phyloP scores from a whole-genome alignment of 2,888 invertebrate species.

The Petrolisthes manimaculis region DNA sequence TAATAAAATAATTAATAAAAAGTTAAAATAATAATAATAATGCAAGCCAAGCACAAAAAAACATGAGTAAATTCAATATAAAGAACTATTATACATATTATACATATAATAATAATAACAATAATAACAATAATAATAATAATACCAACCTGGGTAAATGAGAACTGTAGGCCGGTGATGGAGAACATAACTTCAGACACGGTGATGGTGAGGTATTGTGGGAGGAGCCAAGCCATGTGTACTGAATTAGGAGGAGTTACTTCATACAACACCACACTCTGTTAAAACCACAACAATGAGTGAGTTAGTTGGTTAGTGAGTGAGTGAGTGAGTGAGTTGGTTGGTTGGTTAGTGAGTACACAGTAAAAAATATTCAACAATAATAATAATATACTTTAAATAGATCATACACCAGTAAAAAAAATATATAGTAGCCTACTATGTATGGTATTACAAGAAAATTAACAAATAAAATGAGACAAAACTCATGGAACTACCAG shows the following conservation, averaged over 20 bases:
- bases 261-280: conserved; percentile 71
- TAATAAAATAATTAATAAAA: too few relatives aligned
- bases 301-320: too few relatives aligned
- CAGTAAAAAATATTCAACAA: neutral
- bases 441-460: too few relatives aligned
- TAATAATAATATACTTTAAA: too few relatives aligned
- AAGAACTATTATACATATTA: neutral
- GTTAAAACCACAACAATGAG: neutral
- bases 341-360: too few relatives aligned
- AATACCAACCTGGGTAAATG: conserved; percentile 84
- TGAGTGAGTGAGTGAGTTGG: too few relatives aligned
- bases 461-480: too few relatives aligned
- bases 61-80: too few relatives aligned
- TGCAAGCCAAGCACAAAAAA: too few relatives aligned
- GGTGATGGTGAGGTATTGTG: conserved; percentile 93
- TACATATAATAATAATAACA: neutral
- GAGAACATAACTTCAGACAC: conserved; percentile 96
- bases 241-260: conserved; percentile 81
- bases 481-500: too few relatives aligned
- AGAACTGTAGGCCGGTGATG: conserved; percentile 94
- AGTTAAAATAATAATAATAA: neutral
- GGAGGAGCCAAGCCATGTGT: conserved; percentile 87
- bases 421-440: too few relatives aligned
- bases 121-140: neutral
- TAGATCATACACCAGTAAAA: too few relatives aligned